These are phyloP conservation scores for Operophtera brumata DNA, from an alignment of 2,888 invertebrate genomes.

Conservation along the genomic window DNA sequence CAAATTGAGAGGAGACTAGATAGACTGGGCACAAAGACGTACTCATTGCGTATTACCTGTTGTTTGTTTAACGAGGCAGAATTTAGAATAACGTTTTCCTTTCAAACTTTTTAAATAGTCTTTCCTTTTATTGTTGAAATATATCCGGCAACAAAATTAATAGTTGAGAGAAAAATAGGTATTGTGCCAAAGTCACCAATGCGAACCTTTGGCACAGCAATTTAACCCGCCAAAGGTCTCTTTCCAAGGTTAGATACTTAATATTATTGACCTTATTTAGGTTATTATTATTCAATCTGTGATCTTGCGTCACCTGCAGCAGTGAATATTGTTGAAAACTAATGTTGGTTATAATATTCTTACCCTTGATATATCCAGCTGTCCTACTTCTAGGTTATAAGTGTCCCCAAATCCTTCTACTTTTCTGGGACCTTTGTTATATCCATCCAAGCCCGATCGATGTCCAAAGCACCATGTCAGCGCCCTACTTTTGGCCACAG, in stretches of 20 bases:
- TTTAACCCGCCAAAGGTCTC: background rate
- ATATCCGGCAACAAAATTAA: background rate
- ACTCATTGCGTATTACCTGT: background rate
- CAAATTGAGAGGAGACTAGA: conserved; percentile 3
- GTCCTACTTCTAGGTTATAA: too few relatives aligned
- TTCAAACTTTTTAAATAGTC: background rate
- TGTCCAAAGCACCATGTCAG: background rate
- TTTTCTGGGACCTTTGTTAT: too few relatives aligned
- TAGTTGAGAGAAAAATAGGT: background rate
- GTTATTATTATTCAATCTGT: background rate
- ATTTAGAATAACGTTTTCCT: background rate
- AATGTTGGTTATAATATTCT: background rate
- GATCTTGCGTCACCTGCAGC: background rate
- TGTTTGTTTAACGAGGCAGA: background rate
- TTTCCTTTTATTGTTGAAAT: background rate
- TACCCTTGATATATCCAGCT: background rate
- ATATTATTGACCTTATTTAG: background rate
- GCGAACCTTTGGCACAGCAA: background rate
- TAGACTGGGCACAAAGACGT: background rate
- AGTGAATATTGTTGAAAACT: background rate
- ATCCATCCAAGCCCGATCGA: background rate
- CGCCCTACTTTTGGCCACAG: background rate
- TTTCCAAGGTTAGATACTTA: background rate
- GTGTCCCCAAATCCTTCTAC: too few relatives aligned
- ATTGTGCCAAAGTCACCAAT: background rate